Base-by-base conservation (phyloP, 1,140 invertebrate genomes). In the Brachionus koreanus region DNA sequence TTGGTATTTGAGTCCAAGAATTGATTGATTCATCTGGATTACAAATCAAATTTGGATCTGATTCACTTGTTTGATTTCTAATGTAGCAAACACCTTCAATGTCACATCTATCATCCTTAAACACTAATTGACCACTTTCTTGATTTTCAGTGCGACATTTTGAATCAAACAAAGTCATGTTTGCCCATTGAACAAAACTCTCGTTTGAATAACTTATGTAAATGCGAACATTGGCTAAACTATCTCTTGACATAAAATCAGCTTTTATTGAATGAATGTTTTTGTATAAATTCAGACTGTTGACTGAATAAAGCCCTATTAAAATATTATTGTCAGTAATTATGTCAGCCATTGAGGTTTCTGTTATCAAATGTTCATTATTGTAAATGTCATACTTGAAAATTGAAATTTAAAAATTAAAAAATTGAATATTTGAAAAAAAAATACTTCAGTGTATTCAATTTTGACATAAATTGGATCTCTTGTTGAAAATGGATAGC, bases 401-500 rank as follows among this genome's bases (percentile, higher is more conserved):
- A n/a, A 5, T 33, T 52, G 1, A 39, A 10, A 16, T 7, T 13
- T 0, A 69, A 69, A 37, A 39, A 37, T 7, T 69, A 13, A 2
- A 19, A 16, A 7, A 16, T 10, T 16, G 37, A n/a, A 67, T 42
- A 69, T n/a, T n/a, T 46, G n/a, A n/a, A n/a, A n/a, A n/a, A 74
- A 23, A 39, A 25, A 35, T 61, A 61, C 49, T 79, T 79, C 76
- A 35, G 9, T 79, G 35, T 25, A 65, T 42, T 57, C 49, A 37
- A 61, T 3, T 61, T 65, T 57, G 12, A 39, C 76, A 42, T 16
- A 29, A 33, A 79, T 61, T 61, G 33, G 33, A 57, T 79, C 49
- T 29, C 37, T 57, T 61, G 49, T 61, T 57, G 61, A 57, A 79
- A 79, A 79, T 61, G 76, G 76, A 19, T 61, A 65, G 2, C 76